Conservation (phyloP, 2,113 vertebrate genomes). For the Grallaria varia region DNA sequence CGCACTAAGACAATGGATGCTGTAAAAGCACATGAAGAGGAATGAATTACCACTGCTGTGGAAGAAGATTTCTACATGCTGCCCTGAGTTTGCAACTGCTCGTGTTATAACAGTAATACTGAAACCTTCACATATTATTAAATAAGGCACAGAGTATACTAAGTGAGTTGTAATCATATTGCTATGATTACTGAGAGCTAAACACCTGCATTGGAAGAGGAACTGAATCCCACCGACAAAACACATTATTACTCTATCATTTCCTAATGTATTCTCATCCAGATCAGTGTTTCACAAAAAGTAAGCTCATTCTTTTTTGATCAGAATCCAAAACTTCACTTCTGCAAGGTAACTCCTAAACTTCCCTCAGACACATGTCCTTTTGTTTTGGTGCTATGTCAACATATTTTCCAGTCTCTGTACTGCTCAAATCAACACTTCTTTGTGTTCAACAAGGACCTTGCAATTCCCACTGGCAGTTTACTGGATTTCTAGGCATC, state of each 20-base stretch:
- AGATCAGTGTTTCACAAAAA: background rate
- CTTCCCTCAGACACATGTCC: background rate
- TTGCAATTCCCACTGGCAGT: background rate
- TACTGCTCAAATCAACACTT: background rate
- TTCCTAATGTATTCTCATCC: background rate
- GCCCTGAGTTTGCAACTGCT: background rate
- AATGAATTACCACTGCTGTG: background rate
- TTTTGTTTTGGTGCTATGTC: background rate
- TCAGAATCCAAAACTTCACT: background rate
- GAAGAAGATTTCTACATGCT: background rate
- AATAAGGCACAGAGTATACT: background rate
- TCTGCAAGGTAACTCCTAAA: background rate
- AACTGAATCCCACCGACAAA: background rate
- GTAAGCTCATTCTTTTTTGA: background rate
- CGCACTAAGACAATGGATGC: background rate
- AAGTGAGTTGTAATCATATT: background rate
- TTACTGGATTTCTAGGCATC: background rate
- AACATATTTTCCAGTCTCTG: background rate
- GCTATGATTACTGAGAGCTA: background rate
- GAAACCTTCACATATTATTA: background rate
- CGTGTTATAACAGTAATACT: background rate
- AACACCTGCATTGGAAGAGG: background rate
- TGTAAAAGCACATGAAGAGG: background rate
- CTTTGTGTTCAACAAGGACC: background rate
- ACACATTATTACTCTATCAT: background rate